phyloP scores from a whole-genome alignment of 2,113 vertebrate genomes.

The Polypterus bichir region DNA sequence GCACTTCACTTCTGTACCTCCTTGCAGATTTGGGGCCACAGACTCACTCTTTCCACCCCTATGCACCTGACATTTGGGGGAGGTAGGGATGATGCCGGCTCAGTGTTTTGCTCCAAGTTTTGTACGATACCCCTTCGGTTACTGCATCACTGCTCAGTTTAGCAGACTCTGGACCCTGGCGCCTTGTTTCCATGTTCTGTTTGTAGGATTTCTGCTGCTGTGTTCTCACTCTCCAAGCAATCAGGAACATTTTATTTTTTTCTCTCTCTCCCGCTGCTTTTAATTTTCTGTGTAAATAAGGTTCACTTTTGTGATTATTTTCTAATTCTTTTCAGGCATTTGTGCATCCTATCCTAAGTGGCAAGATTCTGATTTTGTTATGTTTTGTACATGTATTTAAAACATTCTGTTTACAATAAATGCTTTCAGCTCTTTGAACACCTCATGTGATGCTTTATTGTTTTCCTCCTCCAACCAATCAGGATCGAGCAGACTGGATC shows the following conservation, averaged over 20 bases:
- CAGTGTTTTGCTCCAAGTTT: not conserved
- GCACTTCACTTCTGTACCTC: too few species aligned
- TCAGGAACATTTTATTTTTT: conserved; percentile 1
- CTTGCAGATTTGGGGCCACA: too few species aligned
- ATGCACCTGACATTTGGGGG: too few species aligned
- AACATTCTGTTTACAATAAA: conserved; percentile 14
- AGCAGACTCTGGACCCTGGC: not conserved
- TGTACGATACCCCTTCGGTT: not conserved
- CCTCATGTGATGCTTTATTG: not conserved
- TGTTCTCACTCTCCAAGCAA: not conserved
- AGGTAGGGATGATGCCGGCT: not conserved
- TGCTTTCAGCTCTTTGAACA: conserved; percentile 8
- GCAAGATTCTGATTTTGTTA: conserved; percentile 9
- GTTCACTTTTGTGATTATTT: conserved; percentile 4
- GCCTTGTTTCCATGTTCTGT: not conserved
- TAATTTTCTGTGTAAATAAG: conserved; percentile 9
- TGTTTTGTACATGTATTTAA: conserved; percentile 17
- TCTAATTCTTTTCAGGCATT: conserved; percentile 4
- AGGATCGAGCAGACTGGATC: too few species aligned
- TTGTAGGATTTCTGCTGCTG: not conserved
- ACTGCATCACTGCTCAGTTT: not conserved
- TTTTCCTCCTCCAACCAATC: too few species aligned
- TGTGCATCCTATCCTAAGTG: conserved; percentile 13
- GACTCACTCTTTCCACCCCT: too few species aligned
- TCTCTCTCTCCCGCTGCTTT: conserved; percentile 6